Evolutionary conservation across 1,140 invertebrate species (phyloP).

Genomic region (Eupristina koningsbergeri): DNA sequence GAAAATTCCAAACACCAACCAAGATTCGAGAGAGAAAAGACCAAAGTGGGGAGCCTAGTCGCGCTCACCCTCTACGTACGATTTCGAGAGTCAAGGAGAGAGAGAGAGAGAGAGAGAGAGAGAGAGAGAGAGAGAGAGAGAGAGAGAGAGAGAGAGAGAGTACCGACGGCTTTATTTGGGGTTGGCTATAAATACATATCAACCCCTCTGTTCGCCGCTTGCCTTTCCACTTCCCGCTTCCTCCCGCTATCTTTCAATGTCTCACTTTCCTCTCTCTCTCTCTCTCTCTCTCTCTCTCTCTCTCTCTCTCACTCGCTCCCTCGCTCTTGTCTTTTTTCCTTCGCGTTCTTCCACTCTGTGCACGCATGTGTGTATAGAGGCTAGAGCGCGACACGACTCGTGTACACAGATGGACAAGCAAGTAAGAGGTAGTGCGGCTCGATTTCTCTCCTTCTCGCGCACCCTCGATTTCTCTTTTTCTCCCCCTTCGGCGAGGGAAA

Average conservation of each 20-base stretch:
- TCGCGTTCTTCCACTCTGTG: slow-evolving; percentile 20
- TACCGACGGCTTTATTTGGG: slow-evolving; percentile 52
- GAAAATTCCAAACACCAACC: slow-evolving; percentile 52
- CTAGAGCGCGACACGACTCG: background rate
- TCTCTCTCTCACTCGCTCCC: background rate
- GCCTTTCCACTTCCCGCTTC: slow-evolving; percentile 50
- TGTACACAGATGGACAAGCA: slow-evolving; percentile 37
- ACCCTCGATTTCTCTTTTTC: slow-evolving; percentile 46
- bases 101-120: background rate
- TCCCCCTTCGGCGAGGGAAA: slow-evolving; percentile 9
- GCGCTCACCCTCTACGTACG: slow-evolving; percentile 40
- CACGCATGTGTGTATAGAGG: background rate
- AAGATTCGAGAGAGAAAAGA: slow-evolving; percentile 39
- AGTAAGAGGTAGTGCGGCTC: slow-evolving; percentile 8
- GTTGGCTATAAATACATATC: slow-evolving; percentile 54
- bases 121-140: slow-evolving; percentile 17
- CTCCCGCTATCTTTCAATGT: slow-evolving; percentile 52
- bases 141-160: slow-evolving; percentile 8
- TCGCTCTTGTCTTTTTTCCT: slow-evolving; percentile 28
- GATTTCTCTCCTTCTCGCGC: slow-evolving; percentile 34
- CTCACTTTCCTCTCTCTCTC: slow-evolving; percentile 41
- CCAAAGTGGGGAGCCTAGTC: slow-evolving; percentile 32
- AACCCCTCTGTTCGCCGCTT: slow-evolving; percentile 46
- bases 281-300: slow-evolving; percentile 17
- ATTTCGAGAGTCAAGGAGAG: slow-evolving; percentile 46